phyloP scores from a whole-genome alignment of 2,888 invertebrate species.

The Lysandra bellargus region DNA sequence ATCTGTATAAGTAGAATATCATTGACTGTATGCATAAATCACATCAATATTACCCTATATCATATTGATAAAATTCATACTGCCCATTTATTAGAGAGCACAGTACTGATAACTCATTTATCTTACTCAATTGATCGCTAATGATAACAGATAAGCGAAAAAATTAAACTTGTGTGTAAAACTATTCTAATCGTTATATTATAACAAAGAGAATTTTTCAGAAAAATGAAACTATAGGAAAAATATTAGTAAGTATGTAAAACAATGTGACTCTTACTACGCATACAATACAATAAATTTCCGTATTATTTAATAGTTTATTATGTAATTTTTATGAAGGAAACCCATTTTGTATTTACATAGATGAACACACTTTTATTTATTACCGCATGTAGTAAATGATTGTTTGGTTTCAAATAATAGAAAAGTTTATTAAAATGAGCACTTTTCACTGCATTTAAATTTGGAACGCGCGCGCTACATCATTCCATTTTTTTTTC shows the following conservation, averaged over 20 bases:
- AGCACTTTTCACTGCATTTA: slow-evolving; percentile 5
- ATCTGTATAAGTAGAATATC: too few relatives aligned
- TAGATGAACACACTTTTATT: not conserved
- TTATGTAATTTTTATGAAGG: not conserved
- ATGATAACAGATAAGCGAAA: slow-evolving; percentile 3
- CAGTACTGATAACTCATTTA: not conserved
- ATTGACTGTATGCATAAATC: too few relatives aligned
- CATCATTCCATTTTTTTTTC: slow-evolving; percentile 29
- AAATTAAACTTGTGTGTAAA: not conserved
- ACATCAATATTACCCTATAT: not conserved
- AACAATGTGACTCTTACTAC: not conserved
- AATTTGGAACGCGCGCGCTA: slow-evolving; percentile 29
- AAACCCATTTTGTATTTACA: not conserved
- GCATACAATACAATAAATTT: slow-evolving; percentile 1
- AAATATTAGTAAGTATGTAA: not conserved
- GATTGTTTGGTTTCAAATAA: not conserved
- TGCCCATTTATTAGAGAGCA: not conserved
- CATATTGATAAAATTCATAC: not conserved
- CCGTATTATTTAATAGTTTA: not conserved
- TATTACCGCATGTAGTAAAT: not conserved
- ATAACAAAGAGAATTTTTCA: not conserved
- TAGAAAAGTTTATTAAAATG: not conserved
- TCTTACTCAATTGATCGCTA: slow-evolving; percentile 9
- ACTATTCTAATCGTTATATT: not conserved
- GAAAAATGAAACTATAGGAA: slow-evolving; percentile 1